Evolutionary conservation across 2,888 invertebrate species (phyloP).

Genomic region (Amaurobius ferox): DNA sequence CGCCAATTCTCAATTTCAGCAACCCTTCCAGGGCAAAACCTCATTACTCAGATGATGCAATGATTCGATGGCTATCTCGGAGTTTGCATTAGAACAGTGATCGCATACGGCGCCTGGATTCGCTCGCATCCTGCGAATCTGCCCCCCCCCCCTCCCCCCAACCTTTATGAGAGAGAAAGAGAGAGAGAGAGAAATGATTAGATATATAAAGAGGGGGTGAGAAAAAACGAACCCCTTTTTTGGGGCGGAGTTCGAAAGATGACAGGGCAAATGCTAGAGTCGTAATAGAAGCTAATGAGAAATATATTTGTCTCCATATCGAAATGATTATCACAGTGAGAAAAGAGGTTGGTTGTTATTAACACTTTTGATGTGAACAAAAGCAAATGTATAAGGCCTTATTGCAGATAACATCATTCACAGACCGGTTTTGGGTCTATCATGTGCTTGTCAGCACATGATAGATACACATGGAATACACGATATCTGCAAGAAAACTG

Average conservation of each 20-base stretch:
- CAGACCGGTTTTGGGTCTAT: too few species aligned
- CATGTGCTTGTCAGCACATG: too few species aligned
- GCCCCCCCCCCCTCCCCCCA: background rate
- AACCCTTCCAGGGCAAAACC: conserved; percentile 53
- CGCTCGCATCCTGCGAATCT: conserved; percentile 43
- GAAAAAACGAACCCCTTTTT: conserved; percentile 25
- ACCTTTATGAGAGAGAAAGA: too few species aligned
- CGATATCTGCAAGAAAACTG: too few species aligned
- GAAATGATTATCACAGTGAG: background rate
- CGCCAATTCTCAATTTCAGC: conserved; percentile 30
- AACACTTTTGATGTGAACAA: too few species aligned
- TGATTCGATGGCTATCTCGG: conserved; percentile 57
- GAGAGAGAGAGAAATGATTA: conserved; percentile 25
- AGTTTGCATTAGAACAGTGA: conserved; percentile 11
- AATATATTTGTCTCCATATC: background rate
- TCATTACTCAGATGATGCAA: conserved; percentile 70
- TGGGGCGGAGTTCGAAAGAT: conserved; percentile 51
- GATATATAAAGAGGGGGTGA: background rate
- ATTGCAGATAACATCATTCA: too few species aligned
- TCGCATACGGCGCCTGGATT: conserved; percentile 51
- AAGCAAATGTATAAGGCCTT: too few species aligned
- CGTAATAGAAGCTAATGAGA: conserved; percentile 18
- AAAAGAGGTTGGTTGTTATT: conserved; percentile 12
- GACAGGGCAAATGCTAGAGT: conserved; percentile 43
- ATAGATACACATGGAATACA: too few species aligned